Evolutionary conservation across 2,113 vertebrate species (phyloP).

Genomic region (Paracanthobrama guichenoti): DNA sequence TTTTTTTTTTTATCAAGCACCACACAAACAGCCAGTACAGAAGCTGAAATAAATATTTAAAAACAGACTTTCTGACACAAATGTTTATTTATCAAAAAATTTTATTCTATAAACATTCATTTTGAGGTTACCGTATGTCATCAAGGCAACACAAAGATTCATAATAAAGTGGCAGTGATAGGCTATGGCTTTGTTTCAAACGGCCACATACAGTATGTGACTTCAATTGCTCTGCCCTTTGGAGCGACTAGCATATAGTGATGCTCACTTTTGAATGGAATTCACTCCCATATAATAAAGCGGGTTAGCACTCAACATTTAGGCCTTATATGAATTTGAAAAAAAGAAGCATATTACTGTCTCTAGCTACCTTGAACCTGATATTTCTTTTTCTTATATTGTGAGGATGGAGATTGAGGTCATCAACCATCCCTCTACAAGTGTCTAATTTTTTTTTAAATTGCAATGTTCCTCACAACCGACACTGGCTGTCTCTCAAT

Average conservation of each 20-base stretch:
- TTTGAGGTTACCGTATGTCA: neutral
- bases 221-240: neutral
- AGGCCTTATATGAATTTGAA: neutral
- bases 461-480: slow-evolving; percentile 43
- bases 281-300: neutral
- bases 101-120: neutral
- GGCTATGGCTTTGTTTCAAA: neutral
- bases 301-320: neutral
- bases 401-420: slow-evolving; percentile 25
- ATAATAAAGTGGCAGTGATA: neutral
- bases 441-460: slow-evolving; percentile 43
- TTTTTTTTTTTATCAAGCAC: neutral
- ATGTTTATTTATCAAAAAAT: neutral
- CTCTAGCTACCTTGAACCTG: neutral
- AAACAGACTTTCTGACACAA: too few relatives aligned
- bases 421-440: slow-evolving; percentile 49
- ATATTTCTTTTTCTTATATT: slow-evolving; percentile 35
- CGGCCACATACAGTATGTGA: neutral
- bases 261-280: neutral
- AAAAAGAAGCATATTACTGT: neutral
- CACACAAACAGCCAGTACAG: neutral
- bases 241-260: neutral
- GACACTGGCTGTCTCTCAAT: slow-evolving; percentile 41
- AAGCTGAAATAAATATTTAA: neutral
- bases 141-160: neutral